Evolutionary conservation across 2,113 vertebrate genomes (phyloP).

Genomic region (Salvelinus namaycush): DNA sequence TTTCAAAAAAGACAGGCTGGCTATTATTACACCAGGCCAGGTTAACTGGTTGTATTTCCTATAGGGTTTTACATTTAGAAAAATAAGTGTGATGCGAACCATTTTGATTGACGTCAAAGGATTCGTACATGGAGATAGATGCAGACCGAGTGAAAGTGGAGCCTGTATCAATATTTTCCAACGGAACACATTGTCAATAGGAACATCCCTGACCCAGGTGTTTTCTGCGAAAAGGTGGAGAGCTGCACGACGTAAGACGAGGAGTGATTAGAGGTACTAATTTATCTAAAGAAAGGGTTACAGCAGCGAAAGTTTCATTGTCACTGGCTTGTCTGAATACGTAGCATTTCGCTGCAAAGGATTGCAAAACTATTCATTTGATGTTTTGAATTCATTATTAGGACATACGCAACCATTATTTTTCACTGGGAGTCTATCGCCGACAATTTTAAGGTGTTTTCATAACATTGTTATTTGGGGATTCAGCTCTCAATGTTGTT

Average conservation of each 20-base stretch:
- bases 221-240: not conserved
- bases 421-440: not conserved
- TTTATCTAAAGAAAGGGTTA: not conserved
- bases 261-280: not conserved
- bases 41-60: not conserved
- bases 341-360: too few relatives aligned
- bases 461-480: not conserved
- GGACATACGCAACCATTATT: too few relatives aligned
- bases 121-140: not conserved
- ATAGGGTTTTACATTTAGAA: not conserved
- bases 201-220: not conserved
- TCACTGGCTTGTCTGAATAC: not conserved
- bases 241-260: not conserved
- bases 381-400: too few relatives aligned
- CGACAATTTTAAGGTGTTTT: not conserved
- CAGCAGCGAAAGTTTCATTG: too few relatives aligned
- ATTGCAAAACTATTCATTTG: too few relatives aligned
- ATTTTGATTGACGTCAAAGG: not conserved
- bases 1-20: constrained; percentile 40
- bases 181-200: not conserved
- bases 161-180: not conserved
- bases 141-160: constrained; percentile 4
- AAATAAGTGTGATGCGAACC: constrained; percentile 2
- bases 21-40: not conserved
- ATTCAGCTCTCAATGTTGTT: not conserved